Percentiles rank a stretch among this genome's conserved stretches.
Conservation (phyloP, 2,888 invertebrate species). For the Apamea crenata region DNA sequence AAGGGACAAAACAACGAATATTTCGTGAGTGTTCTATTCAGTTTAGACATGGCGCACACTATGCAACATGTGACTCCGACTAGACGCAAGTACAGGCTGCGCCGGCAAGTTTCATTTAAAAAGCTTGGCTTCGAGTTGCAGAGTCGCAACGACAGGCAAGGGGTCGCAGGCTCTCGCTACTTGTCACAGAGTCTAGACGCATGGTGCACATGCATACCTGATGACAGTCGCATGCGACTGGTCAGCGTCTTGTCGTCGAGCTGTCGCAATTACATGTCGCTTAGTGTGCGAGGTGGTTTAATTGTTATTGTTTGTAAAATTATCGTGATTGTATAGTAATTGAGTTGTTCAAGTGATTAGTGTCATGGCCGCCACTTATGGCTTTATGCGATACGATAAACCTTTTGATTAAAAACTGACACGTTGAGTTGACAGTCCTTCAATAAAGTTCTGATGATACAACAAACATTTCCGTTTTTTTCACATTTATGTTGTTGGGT, state of each 20-base stretch:
- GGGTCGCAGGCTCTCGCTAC: not conserved
- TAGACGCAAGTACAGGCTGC: not conserved
- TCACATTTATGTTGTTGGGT: not conserved
- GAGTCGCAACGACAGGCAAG: not conserved
- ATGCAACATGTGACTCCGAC: not conserved
- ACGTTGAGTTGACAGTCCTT: no score
- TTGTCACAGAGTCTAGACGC: not conserved
- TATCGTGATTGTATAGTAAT: not conserved
- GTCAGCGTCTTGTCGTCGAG: not conserved
- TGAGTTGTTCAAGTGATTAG: conserved; percentile 4
- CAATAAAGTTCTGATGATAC: not conserved
- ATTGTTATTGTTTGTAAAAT: not conserved
- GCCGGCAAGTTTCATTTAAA: not conserved
- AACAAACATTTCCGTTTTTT: not conserved
- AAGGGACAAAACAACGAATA: not conserved
- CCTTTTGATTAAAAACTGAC: not conserved
- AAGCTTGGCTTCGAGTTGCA: not conserved
- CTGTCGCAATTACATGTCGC: not conserved
- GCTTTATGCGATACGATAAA: conserved; percentile 13
- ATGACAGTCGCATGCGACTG: not conserved
- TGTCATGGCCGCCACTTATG: conserved; percentile 8
- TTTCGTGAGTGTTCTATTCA: not conserved
- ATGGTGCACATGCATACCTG: not conserved
- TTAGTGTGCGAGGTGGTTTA: not conserved
- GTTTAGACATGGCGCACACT: not conserved